phyloP scores from a whole-genome alignment of 2,113 vertebrate genomes.

The Pandion haliaetus region DNA sequence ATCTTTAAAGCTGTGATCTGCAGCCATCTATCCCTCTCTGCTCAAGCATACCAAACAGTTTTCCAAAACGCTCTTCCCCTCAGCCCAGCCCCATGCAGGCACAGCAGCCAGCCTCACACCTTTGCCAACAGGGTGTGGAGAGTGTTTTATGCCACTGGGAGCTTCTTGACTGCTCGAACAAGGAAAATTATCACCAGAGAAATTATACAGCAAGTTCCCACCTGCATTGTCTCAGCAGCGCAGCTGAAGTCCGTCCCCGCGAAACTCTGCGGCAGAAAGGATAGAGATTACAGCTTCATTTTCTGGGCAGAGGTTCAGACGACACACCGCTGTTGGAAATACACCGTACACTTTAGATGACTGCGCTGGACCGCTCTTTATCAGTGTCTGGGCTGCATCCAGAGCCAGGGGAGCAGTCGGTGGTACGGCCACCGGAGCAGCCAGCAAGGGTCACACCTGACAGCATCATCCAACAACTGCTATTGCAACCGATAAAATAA shows the following conservation, averaged over 20 bases:
- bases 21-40: background rate
- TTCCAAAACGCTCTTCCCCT: background rate
- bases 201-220: background rate
- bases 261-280: background rate
- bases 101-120: no score
- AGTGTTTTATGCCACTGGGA: background rate
- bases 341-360: rapidly evolving
- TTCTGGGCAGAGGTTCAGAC: background rate
- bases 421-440: background rate
- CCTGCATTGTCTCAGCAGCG: rapidly evolving
- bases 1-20: background rate
- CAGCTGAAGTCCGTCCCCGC: background rate
- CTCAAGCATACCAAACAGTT: background rate
- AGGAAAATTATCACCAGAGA: background rate
- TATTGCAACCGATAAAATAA: background rate
- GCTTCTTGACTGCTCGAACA: background rate
- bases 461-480: background rate
- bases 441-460: background rate
- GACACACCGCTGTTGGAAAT: background rate
- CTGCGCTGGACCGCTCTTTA: background rate
- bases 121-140: background rate
- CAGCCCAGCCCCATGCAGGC: rapidly evolving
- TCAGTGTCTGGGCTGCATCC: background rate
- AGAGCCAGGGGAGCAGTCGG: background rate
- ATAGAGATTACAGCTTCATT: background rate